Conservation (phyloP, 2,888 invertebrate species). For the Limnephilus marmoratus region DNA sequence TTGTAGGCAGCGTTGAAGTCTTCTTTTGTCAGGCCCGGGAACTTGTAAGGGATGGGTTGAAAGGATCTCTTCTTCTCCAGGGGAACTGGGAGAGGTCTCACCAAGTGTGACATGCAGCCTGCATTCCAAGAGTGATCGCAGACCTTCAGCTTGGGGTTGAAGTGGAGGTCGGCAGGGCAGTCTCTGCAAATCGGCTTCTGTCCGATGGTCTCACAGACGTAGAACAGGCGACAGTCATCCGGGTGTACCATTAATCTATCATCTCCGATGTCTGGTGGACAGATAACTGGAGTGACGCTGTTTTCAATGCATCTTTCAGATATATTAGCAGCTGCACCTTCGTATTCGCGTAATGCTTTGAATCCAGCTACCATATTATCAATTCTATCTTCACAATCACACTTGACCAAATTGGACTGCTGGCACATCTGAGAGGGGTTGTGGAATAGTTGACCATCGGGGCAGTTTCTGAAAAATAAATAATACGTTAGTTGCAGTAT, state of each 20-base stretch:
- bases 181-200: slow-evolving; percentile 68
- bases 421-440: background rate
- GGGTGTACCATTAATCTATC: slow-evolving; percentile 68
- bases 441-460: slow-evolving; percentile 15
- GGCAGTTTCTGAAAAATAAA: slow-evolving; percentile 44
- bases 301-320: slow-evolving; percentile 67
- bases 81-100: background rate
- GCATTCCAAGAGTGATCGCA: slow-evolving; percentile 68
- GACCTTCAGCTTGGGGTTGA: slow-evolving; percentile 68
- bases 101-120: slow-evolving; percentile 66
- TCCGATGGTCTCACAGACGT: slow-evolving; percentile 67
- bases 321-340: slow-evolving; percentile 59
- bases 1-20: background rate
- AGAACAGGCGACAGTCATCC: slow-evolving; percentile 69
- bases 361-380: no score
- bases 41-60: background rate
- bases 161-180: slow-evolving; percentile 68
- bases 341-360: background rate
- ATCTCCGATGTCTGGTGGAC: slow-evolving; percentile 61
- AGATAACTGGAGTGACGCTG: slow-evolving; percentile 67
- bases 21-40: background rate
- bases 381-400: background rate
- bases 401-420: background rate
- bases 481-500: background rate
- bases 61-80: background rate